Percentiles rank a stretch among this genome's conserved stretches.
These are phyloP conservation scores for Oeneis ivallda DNA, from an alignment of 2,888 invertebrate species.

Conservation along the genomic window DNA sequence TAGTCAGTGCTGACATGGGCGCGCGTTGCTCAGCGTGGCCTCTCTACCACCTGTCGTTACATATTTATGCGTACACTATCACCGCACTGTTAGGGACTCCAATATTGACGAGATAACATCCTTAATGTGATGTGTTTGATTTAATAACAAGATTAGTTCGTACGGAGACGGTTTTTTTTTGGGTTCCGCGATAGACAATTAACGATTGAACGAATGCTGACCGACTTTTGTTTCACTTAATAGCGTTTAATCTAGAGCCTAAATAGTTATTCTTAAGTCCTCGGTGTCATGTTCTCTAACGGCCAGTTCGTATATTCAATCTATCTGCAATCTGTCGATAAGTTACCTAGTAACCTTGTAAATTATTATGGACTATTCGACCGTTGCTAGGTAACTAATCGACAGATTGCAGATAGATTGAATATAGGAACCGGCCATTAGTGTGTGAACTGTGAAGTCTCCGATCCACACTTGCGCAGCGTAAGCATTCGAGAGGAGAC, in stretches of 20 bases:
- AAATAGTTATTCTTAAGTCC: neutral
- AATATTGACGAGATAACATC: constrained; percentile 83
- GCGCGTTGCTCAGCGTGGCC: constrained; percentile 80
- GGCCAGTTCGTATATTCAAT: too few relatives aligned
- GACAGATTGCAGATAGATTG: too few relatives aligned
- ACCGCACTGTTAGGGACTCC: constrained; percentile 81
- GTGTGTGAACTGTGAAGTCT: too few relatives aligned
- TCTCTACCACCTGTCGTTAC: constrained; percentile 82
- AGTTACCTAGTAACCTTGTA: too few relatives aligned
- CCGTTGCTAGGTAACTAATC: too few relatives aligned
- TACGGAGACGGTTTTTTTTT: constrained; percentile 62
- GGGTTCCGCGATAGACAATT: constrained; percentile 63
- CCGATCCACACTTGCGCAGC: too few relatives aligned
- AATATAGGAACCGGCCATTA: too few relatives aligned
- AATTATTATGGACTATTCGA: too few relatives aligned
- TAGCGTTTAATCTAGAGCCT: constrained; percentile 10
- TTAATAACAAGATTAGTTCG: constrained; percentile 81
- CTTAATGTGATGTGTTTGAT: constrained; percentile 83
- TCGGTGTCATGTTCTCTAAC: too few relatives aligned
- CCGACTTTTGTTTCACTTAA: constrained; percentile 22
- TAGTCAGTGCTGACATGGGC: constrained; percentile 56
- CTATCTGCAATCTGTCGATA: too few relatives aligned
- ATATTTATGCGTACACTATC: constrained; percentile 82
- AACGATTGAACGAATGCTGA: constrained; percentile 44
- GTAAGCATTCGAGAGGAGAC: too few relatives aligned